Conservation (phyloP, 1,140 invertebrate genomes). For the Lethocerus indicus region DNA sequence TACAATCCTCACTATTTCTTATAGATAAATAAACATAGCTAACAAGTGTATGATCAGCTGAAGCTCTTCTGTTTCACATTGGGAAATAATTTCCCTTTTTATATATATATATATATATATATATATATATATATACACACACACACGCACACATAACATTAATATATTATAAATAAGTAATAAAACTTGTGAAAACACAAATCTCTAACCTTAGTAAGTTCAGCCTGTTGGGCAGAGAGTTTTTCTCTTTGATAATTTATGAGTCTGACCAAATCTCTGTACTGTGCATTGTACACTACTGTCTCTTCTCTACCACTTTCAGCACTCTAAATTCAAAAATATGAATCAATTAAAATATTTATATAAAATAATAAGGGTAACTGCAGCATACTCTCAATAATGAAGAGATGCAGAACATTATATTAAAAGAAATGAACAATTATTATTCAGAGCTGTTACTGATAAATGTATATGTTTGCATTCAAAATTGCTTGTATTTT, state of each 20-base stretch:
- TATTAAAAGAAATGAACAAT: too few species aligned
- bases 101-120: too few species aligned
- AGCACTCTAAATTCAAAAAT: not conserved
- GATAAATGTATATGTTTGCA: too few species aligned
- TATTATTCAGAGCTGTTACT: too few species aligned
- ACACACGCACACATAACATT: not conserved
- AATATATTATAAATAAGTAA: not conserved
- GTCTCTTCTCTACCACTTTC: conserved; percentile 22
- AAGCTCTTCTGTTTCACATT: too few species aligned
- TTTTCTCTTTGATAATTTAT: conserved; percentile 83
- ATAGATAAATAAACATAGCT: too few species aligned
- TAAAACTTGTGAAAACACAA: not conserved
- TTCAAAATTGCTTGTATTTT: too few species aligned
- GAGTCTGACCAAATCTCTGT: conserved; percentile 61
- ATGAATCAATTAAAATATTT: not conserved
- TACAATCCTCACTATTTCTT: too few species aligned
- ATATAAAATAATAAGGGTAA: not conserved
- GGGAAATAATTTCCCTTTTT: too few species aligned
- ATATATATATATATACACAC: not conserved
- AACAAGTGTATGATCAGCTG: too few species aligned
- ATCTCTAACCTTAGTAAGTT: conserved; percentile 70
- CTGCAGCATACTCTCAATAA: not conserved
- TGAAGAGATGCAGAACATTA: not conserved
- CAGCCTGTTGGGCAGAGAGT: conserved; percentile 68
- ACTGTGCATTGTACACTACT: conserved; percentile 37